Base-by-base conservation (phyloP, 2,113 vertebrate species). In the Ailurus styani region DNA sequence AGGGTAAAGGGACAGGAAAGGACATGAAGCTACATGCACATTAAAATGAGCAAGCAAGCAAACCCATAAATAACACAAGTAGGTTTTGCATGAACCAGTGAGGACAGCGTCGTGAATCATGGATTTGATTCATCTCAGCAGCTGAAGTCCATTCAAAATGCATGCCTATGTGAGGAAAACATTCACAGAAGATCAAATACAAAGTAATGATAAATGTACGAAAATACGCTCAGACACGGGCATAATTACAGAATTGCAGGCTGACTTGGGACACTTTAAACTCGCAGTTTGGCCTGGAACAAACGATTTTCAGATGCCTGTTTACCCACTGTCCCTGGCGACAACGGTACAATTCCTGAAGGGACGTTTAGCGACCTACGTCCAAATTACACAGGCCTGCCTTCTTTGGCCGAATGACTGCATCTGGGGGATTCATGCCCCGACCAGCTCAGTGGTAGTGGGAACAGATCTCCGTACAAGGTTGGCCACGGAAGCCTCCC, bases 391-490 rank as follows among this genome's bases (percentile, higher is more conserved):
- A 29, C 57, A 70, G 9, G 9, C 54, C 62, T 34, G 4, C 8
- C 12, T 27, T n/a, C 4, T 82, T 18, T 34, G 82, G 21, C 31
- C 52, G 27, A 15, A 37, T 17, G 42, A 34, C 34, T 37, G 21
- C 10, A 0, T 45, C 25, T 82, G 2, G 62, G 73, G 72, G 50
- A 82, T 57, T 13, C 9, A 5, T 20, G 37, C 45, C 25, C 31
- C 11, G 15, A 27, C 18, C 57, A 60, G 66, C 54, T 9, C 11
- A 34, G 2, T 0, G 5, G 17, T 57, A 29, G 42, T 2, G 17
- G 29, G 8, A 55, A 31, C 50, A 27, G 13, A 23, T 0, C 23
- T 7, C 57, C 0, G 2, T 11, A 2, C 25, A 40, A 11, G 3
- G 18, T 29, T 5, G 18, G 42, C 40, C 50, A 21, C 37, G 2